A percentile compares a stretch with the other conserved stretches of the same genome.
Evolutionary conservation across 2,888 invertebrate species (phyloP).

Genomic region (Lucinisca nassula): DNA sequence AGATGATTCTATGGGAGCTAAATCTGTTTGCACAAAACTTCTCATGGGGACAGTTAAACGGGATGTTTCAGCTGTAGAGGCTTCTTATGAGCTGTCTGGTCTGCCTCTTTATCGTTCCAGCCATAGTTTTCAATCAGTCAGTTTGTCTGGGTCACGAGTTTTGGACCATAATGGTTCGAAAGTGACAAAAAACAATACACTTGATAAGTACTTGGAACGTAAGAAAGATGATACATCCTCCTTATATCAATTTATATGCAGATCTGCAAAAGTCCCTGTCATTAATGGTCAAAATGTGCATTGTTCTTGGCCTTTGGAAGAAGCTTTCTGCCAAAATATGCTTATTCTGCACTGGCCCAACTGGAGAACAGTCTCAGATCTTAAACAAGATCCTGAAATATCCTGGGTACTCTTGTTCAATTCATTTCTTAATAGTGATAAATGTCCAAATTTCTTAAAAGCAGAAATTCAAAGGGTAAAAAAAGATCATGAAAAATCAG

Average conservation of each 20-base stretch:
- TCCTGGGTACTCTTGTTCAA: constrained; percentile 55
- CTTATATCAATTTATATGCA: constrained; percentile 25
- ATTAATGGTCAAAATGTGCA: not conserved
- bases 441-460: constrained; percentile 66
- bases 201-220: constrained; percentile 43
- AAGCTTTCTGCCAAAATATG: constrained; percentile 52
- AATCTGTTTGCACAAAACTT: constrained; percentile 53
- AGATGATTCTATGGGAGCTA: constrained; percentile 5
- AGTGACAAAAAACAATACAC: constrained; percentile 35
- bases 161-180: constrained; percentile 26
- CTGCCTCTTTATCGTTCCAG: constrained; percentile 50
- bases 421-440: constrained; percentile 44
- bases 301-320: constrained; percentile 54
- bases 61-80: constrained; percentile 60
- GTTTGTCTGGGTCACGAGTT: constrained; percentile 52
- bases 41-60: constrained; percentile 61
- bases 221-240: not conserved
- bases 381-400: constrained; percentile 38
- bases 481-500: not conserved
- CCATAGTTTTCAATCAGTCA: constrained; percentile 56
- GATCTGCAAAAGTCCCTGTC: constrained; percentile 29
- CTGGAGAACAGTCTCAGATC: constrained; percentile 63
- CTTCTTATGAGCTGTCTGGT: constrained; percentile 46
- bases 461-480: constrained; percentile 57
- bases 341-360: constrained; percentile 68